Percentiles rank a stretch among this genome's conserved stretches.
These are phyloP conservation scores for Pharmacophagus antenor DNA, from an alignment of 2,888 invertebrate species.

Conservation along the genomic window DNA sequence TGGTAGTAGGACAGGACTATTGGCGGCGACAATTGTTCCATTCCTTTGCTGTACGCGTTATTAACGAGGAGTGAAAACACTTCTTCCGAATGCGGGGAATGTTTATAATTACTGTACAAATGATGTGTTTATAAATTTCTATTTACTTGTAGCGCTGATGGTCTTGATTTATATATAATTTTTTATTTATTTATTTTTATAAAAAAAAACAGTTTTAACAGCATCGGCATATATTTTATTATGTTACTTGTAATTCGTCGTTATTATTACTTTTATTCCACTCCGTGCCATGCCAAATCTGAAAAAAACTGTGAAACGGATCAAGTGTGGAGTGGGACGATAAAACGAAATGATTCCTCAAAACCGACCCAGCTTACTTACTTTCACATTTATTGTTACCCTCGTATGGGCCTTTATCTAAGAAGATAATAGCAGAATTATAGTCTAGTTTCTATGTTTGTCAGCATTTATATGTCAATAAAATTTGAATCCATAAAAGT, in stretches of 20 bases:
- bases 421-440: constrained; percentile 3
- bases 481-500: neutral
- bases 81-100: no score
- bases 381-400: constrained; percentile 21
- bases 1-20: no score
- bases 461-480: neutral
- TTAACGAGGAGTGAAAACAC: no score
- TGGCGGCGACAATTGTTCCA: no score
- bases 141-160: neutral
- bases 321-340: constrained; percentile 19
- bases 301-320: constrained; percentile 4
- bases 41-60: no score
- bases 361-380: constrained; percentile 23
- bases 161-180: neutral
- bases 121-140: no score
- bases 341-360: constrained; percentile 19
- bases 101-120: no score
- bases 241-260: no score
- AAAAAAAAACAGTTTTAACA: neutral
- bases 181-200: neutral
- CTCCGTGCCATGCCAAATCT: neutral
- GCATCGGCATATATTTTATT: no score
- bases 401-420: constrained; percentile 15
- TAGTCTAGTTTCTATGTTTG: neutral
- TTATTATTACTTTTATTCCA: no score